phyloP scores from a whole-genome alignment of 2,113 vertebrate genomes.

The Dermatemys mawii region DNA sequence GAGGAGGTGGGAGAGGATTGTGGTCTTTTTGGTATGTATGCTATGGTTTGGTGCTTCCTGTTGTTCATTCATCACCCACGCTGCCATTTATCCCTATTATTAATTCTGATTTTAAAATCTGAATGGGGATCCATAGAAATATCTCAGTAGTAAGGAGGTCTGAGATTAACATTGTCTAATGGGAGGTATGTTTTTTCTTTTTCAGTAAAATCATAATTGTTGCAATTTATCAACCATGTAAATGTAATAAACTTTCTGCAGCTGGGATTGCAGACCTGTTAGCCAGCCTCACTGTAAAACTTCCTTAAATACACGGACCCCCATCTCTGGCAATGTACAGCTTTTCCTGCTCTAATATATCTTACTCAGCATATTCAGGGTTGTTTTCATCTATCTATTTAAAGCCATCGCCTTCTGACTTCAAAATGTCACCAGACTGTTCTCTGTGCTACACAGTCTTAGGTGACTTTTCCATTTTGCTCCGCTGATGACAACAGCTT shows the following conservation, averaged over 20 bases:
- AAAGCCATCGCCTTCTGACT: not conserved
- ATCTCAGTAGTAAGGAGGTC: not conserved
- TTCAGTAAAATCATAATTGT: not conserved
- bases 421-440: not conserved
- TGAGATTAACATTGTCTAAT: not conserved
- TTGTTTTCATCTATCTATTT: not conserved
- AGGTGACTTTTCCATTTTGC: not conserved
- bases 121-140: not conserved
- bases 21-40: not conserved
- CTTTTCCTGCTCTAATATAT: not conserved
- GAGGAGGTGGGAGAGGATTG: too few relatives aligned
- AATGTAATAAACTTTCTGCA: fast-evolving
- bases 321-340: not conserved
- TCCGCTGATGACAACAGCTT: not conserved
- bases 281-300: not conserved
- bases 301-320: not conserved
- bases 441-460: not conserved
- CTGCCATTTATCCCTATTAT: not conserved
- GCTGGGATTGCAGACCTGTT: not conserved
- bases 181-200: not conserved
- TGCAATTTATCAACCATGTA: not conserved
- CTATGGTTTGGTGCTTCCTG: not conserved
- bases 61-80: not conserved
- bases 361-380: not conserved
- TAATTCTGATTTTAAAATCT: not conserved